phyloP scores from a whole-genome alignment of 2,113 vertebrate species.

The Orthochromis indermauri region DNA sequence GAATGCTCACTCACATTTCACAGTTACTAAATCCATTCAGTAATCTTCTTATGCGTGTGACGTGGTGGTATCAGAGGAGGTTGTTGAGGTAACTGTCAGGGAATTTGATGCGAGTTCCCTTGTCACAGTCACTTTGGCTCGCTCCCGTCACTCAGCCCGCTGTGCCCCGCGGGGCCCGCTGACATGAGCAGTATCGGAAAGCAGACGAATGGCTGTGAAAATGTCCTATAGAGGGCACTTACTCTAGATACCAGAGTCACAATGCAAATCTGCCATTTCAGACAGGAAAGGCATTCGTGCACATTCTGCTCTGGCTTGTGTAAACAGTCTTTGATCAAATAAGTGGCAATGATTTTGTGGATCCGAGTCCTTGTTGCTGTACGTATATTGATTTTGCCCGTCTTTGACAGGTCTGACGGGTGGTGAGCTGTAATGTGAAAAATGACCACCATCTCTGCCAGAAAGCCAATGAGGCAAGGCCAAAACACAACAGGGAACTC shows the following conservation, averaged over 20 bases:
- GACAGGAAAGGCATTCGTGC: background rate
- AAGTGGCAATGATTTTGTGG: constrained; percentile 50
- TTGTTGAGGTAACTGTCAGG: constrained; percentile 52
- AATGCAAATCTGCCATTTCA: background rate
- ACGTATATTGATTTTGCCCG: constrained; percentile 59
- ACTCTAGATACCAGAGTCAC: background rate
- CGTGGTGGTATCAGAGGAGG: constrained; percentile 35
- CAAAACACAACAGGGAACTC: constrained; percentile 20
- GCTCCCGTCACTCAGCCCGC: constrained; percentile 32
- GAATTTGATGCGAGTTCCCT: constrained; percentile 46
- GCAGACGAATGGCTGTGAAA: background rate
- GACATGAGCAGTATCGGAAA: constrained; percentile 19
- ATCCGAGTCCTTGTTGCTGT: constrained; percentile 29
- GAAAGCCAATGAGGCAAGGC: constrained; percentile 3
- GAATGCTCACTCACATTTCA: constrained; percentile 45
- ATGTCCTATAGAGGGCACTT: constrained; percentile 13
- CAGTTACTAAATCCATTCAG: constrained; percentile 50
- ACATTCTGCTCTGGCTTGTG: background rate
- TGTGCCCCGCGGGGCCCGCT: constrained; percentile 25
- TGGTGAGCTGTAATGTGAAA: constrained; percentile 57
- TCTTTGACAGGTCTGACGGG: constrained; percentile 46
- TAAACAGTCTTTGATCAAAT: constrained; percentile 52
- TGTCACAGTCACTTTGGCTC: constrained; percentile 47
- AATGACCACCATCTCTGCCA: constrained; percentile 36
- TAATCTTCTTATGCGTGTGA: constrained; percentile 52